Base-by-base conservation (phyloP, 2,797 vertebrate species). In the Cynopterus sphinx region DNA sequence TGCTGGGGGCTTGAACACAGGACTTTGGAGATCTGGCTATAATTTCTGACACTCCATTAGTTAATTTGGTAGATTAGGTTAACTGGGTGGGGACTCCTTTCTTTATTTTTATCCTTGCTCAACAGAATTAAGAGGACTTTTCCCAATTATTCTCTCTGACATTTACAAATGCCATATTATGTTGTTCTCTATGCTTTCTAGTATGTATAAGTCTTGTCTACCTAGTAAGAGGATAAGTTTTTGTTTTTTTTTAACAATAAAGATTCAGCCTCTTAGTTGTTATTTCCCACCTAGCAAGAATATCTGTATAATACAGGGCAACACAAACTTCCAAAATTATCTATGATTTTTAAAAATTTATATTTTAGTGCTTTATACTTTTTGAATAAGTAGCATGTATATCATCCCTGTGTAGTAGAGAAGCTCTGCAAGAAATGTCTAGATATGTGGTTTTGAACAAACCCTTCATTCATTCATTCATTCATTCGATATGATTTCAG, bases 81-180 rank as follows among this genome's bases (percentile, higher is more conserved):
- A 41, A 51, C 17, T 11, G 1, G 41, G 22, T 5, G 6, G 36
- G 5, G 0, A 0, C 2, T 9, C 31, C 13, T 63, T 87, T 61
- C 9, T 86, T 86, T 63, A 67, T 86, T 86, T 61, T 15, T 51
- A 33, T 51, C 9, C 24, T 94, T 95, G 43, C 28, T 94, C 63
- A 57, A 59, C 1, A 33, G 16, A 8, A 78, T 36, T 22, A 53
- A 49, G 15, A 81, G 6, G 31, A 24, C 9, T 73, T 87, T 79
- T 26, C 22, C 24, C 36, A 89, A 0, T 21, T 68, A 55, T n/a
- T 89, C 36, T 57, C 16, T 21, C 36, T 26, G 26, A 16, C 3
- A 92, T 61, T n/a, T 78, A 16, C 31, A 90, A 49, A 24, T 46
- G 28, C 2, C 17, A 26, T 9, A 43, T 63, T 49, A 16, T 33